Evolutionary conservation across 2,888 invertebrate genomes (phyloP).

Genomic region (Ophioninae sp.): DNA sequence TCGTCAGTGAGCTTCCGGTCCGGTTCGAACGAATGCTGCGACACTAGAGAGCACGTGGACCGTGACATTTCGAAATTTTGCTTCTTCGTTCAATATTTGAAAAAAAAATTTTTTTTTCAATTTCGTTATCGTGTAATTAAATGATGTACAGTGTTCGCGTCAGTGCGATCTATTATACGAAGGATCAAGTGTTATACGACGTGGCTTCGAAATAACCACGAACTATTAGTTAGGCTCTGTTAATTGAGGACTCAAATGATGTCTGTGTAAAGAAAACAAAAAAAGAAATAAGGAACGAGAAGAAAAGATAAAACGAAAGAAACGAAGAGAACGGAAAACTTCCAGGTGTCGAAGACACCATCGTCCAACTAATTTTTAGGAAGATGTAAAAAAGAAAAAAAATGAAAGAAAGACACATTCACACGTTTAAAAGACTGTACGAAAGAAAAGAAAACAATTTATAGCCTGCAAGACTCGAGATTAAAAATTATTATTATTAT

Average conservation of each 20-base stretch:
- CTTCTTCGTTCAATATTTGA: constrained; percentile 25
- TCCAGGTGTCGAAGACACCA: constrained; percentile 78
- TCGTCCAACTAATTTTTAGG: constrained; percentile 80
- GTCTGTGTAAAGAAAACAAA: constrained; percentile 42
- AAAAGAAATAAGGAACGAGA: constrained; percentile 26
- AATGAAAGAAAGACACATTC: constrained; percentile 67
- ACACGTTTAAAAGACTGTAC: constrained; percentile 79
- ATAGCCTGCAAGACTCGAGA: constrained; percentile 77
- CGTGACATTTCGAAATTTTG: constrained; percentile 54
- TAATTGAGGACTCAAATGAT: constrained; percentile 53
- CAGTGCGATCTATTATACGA: constrained; percentile 45
- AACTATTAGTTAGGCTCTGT: constrained; percentile 74
- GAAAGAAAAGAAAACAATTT: constrained; percentile 67
- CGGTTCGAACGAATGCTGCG: constrained; percentile 29
- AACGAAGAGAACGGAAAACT: constrained; percentile 66
- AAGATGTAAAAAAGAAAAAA: constrained; percentile 62
- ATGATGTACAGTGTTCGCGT: constrained; percentile 61
- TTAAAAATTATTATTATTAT: constrained; percentile 58
- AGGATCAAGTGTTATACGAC: constrained; percentile 62
- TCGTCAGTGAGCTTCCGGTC: constrained; percentile 1
- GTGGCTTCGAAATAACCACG: constrained; percentile 68
- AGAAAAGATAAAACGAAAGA: constrained; percentile 58
- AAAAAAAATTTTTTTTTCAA: background rate
- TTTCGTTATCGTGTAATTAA: constrained; percentile 10
- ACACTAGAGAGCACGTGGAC: constrained; percentile 53